Percentiles rank a stretch among this genome's conserved stretches.
These are phyloP conservation scores for Rafetus swinhoei DNA, from an alignment of 2,113 vertebrate species.

Conservation along the genomic window DNA sequence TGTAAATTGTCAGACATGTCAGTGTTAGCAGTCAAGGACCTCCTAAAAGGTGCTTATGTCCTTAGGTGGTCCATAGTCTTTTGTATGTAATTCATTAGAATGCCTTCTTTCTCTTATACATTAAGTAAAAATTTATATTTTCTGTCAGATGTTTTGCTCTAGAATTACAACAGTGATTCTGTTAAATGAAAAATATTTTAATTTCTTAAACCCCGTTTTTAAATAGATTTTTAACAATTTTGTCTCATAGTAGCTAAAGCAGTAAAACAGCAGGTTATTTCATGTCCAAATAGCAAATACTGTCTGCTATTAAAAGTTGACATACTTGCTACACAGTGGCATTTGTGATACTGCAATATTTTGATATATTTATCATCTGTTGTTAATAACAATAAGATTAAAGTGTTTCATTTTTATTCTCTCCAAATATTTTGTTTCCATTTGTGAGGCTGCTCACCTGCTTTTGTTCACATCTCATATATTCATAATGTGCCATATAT, in stretches of 20 bases:
- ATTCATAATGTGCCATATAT: not conserved
- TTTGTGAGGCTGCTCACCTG: not conserved
- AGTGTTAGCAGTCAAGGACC: not conserved
- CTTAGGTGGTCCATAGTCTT: fast-evolving
- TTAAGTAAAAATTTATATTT: not conserved
- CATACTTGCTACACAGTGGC: not conserved
- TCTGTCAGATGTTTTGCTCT: not conserved
- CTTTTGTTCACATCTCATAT: not conserved
- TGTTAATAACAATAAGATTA: not conserved
- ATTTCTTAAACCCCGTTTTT: not conserved
- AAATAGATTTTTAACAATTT: not conserved
- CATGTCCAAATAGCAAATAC: not conserved
- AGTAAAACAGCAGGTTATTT: not conserved
- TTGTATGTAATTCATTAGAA: not conserved
- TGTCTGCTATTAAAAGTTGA: not conserved
- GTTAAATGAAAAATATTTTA: not conserved
- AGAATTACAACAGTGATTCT: not conserved
- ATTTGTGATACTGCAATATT: not conserved
- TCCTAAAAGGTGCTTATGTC: not conserved
- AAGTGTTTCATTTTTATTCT: not conserved
- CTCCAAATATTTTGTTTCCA: not conserved
- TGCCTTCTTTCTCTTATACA: not conserved
- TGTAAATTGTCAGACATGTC: not conserved
- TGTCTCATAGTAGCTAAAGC: not conserved
- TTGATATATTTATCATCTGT: not conserved